phyloP scores from a whole-genome alignment of 2,113 vertebrate species.

The Microtus pennsylvanicus region DNA sequence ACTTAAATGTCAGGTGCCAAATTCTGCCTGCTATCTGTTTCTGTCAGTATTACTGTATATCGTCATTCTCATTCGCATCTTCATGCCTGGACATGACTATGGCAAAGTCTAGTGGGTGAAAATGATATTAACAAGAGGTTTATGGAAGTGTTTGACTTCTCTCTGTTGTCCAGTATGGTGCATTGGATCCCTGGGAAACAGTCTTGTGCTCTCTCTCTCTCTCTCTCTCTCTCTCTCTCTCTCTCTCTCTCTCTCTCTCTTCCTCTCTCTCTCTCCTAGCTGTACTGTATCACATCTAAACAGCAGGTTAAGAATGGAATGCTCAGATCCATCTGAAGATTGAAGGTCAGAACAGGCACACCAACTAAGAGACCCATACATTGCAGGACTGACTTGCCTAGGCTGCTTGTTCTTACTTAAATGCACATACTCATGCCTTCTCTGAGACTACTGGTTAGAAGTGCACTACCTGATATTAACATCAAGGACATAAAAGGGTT shows the following conservation, averaged over 20 bases:
- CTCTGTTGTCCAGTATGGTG: not conserved
- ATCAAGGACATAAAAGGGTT: not conserved
- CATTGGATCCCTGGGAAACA: not conserved
- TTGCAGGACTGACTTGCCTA: not conserved
- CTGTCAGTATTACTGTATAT: not conserved
- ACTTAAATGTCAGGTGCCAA: not conserved
- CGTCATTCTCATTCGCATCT: not conserved
- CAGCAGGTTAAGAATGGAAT: not conserved
- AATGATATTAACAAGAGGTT: not conserved
- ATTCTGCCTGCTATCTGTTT: not conserved
- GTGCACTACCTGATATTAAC: no score
- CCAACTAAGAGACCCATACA: not conserved
- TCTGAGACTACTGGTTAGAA: not conserved
- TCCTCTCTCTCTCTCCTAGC: not conserved
- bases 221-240: no score
- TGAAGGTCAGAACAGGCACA: no score
- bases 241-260: no score
- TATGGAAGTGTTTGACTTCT: not conserved
- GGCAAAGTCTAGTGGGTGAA: not conserved
- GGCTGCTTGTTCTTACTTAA: not conserved
- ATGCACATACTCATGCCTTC: not conserved
- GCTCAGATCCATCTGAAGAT: not conserved
- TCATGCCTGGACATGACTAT: not conserved
- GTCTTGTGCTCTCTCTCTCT: no score
- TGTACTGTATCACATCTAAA: no score